A percentile compares a stretch with the other conserved stretches of the same genome.
phyloP scores from a whole-genome alignment of 1,140 invertebrate species.

The Asbolus verrucosus region DNA sequence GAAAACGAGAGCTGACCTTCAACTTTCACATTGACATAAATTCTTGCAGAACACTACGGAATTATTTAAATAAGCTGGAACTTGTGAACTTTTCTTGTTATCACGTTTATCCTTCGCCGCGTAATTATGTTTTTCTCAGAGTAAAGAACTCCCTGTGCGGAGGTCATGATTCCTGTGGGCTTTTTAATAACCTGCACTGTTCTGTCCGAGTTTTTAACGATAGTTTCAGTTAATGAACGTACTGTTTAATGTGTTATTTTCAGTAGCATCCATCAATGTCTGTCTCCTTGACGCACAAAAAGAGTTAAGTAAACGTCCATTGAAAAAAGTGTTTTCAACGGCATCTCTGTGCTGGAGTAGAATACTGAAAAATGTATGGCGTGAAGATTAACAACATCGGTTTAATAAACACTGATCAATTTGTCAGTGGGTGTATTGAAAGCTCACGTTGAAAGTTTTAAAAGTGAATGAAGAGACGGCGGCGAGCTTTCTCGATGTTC shows the following conservation, averaged over 20 bases:
- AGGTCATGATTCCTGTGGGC: background rate
- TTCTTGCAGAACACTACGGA: conserved; percentile 11
- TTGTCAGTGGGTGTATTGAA: conserved; percentile 31
- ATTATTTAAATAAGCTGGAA: conserved; percentile 28
- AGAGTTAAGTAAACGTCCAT: conserved; percentile 25
- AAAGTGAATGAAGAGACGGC: conserved; percentile 16
- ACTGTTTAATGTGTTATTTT: conserved; percentile 35
- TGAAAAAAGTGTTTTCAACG: conserved; percentile 7
- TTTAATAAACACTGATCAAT: conserved; percentile 38
- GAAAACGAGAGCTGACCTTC: conserved; percentile 4
- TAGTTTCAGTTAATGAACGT: conserved; percentile 34
- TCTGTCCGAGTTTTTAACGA: conserved; percentile 15
- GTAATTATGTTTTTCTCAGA: conserved; percentile 20
- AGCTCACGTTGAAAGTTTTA: conserved; percentile 34
- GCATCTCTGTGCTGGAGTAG: background rate
- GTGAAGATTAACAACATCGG: conserved; percentile 24
- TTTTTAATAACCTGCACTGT: conserved; percentile 3
- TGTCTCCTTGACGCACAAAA: conserved; percentile 1
- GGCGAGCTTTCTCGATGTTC: conserved; percentile 1
- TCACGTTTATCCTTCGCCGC: conserved; percentile 14
- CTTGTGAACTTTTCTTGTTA: conserved; percentile 25
- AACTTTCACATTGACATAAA: conserved; percentile 18
- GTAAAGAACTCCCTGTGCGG: background rate
- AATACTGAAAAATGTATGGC: conserved; percentile 12
- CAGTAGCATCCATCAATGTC: conserved; percentile 24